These are phyloP conservation scores for Andrena haemorrhoa DNA, from an alignment of 2,888 invertebrate genomes.

Conservation along the genomic window DNA sequence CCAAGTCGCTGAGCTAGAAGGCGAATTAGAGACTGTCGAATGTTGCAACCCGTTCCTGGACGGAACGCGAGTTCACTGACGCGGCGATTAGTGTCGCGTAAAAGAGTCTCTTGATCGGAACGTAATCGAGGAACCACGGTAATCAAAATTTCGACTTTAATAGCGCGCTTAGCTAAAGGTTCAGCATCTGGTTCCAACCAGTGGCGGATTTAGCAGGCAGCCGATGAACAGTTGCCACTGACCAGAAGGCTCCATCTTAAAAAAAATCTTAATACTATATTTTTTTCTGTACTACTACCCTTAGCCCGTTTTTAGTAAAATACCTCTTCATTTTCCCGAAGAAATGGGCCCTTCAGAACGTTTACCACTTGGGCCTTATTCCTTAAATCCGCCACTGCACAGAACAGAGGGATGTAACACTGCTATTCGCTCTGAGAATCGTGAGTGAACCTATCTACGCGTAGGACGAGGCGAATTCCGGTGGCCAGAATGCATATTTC, in stretches of 20 bases:
- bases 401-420: neutral
- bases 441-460: slow-evolving; percentile 15
- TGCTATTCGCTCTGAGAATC: slow-evolving; percentile 16
- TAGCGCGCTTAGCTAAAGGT: too few species aligned
- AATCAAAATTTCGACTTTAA: too few species aligned
- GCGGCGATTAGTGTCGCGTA: neutral
- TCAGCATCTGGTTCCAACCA: too few species aligned
- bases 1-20: neutral
- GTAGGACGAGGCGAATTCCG: slow-evolving; percentile 43
- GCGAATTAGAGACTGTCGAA: neutral
- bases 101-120: neutral
- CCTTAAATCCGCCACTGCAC: neutral
- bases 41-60: slow-evolving; percentile 17
- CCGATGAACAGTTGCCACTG: too few species aligned
- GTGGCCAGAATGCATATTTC: slow-evolving; percentile 18
- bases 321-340: too few species aligned
- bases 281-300: too few species aligned
- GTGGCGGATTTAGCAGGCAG: too few species aligned
- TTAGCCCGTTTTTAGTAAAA: too few species aligned
- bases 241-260: too few species aligned
- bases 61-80: neutral
- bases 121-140: neutral
- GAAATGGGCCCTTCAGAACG: too few species aligned
- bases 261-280: too few species aligned
- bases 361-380: too few species aligned